Evolutionary conservation across 2,113 vertebrate genomes (phyloP).

Genomic region (Cromileptes altivelis): DNA sequence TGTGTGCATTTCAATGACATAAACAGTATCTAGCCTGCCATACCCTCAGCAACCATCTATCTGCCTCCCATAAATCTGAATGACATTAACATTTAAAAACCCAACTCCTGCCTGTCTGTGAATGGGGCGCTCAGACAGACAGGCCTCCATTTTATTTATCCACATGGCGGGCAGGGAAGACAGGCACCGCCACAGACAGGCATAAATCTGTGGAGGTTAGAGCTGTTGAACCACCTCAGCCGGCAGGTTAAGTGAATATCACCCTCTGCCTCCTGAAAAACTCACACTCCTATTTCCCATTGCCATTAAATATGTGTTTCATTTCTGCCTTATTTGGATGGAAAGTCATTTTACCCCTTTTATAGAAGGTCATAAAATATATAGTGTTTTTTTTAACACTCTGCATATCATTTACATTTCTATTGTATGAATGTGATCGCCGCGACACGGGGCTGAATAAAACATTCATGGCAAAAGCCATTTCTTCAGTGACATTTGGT

Average conservation of each 20-base stretch:
- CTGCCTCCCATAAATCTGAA: conserved; percentile 79
- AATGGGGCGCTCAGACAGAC: conserved; percentile 55
- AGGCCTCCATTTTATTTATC: conserved; percentile 70
- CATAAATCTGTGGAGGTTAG: conserved; percentile 72
- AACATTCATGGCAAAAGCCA: conserved; percentile 84
- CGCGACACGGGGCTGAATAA: conserved; percentile 77
- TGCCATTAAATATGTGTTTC: conserved; percentile 76
- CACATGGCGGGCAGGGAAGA: conserved; percentile 15
- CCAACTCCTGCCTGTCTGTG: conserved; percentile 45
- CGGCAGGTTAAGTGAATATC: conserved; percentile 82
- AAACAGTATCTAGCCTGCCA: conserved; percentile 63
- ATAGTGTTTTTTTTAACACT: conserved; percentile 72
- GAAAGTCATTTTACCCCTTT: conserved; percentile 81
- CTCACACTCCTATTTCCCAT: conserved; percentile 59
- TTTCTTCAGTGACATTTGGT: conserved; percentile 85
- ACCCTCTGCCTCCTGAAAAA: conserved; percentile 57
- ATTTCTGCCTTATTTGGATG: conserved; percentile 78
- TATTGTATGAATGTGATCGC: conserved; percentile 83
- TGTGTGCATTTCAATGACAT: conserved; percentile 72
- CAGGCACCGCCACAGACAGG: conserved; percentile 39
- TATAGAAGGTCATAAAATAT: conserved; percentile 85
- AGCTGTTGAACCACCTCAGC: conserved; percentile 35
- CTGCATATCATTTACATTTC: conserved; percentile 85
- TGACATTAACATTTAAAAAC: conserved; percentile 80
- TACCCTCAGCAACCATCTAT: conserved; percentile 63